Base-by-base conservation (phyloP, 2,888 invertebrate species). In the Pristionchus entomophagus region DNA sequence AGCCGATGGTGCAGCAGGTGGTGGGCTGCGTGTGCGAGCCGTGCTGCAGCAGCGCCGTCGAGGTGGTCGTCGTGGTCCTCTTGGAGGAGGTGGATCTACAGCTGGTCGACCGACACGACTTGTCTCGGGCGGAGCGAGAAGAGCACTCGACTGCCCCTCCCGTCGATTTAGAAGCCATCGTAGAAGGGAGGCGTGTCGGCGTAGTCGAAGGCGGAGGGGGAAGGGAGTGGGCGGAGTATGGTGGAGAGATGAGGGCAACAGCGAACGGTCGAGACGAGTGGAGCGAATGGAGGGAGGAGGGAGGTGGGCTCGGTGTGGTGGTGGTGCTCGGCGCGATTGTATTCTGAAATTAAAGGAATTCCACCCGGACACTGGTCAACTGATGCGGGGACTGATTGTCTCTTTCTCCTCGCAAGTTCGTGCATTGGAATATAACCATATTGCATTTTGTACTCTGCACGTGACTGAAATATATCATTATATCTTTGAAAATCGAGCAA, bases 1-100 rank as follows among this genome's bases (percentile, higher is more conserved):
- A 83, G 56, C 83, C 83, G 56, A 83, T 59, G 45, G 83, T 59
- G 62, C 83, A 83, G 83, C 83, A 83, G 26, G 81, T 35, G n/a
- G 81, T 81, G 32, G 81, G 53, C 29, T 78, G 78, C 32, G 78
- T 78, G 78, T 78, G 78, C 29, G 78, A 29, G 19, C 45, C 51
- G 78, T 78, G 78, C 78, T 78, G 78, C 51, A 78, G 69, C 35
- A 69, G 38, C 35, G 69, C 38, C n/a, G 69, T 69, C 32, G 69
- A 69, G 35, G 69, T 56, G n/a, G 56, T 35, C 38, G 69, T 69
- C 38, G 69, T 32, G 38, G 69, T 12, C 38, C 69, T 69, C 38
- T 0, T 8, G 17, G 22, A 38, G 78, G 78, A 49, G 49, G 78
- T 49, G 49, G 78, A 49, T 2, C 65, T 19, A 65, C 78, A 78